Conservation (phyloP, 2,888 invertebrate genomes). For the Ormyrus labotus region DNA sequence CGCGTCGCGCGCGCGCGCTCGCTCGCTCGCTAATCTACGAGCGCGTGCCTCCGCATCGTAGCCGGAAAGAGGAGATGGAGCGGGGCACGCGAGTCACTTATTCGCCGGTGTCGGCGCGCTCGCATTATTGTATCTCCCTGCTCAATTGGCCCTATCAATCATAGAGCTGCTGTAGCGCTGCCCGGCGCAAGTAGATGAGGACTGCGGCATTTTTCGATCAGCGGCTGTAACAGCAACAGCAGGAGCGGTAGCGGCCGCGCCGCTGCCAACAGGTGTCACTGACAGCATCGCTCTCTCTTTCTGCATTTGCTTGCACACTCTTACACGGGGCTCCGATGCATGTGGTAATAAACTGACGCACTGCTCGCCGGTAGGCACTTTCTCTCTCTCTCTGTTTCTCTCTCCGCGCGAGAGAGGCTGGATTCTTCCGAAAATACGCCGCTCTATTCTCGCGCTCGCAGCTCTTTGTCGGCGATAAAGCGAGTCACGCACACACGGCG, state of each 20-base stretch:
- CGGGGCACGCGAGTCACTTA: conserved; percentile 42
- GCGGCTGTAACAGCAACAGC: no score
- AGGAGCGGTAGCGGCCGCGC: not conserved
- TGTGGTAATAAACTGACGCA: not conserved
- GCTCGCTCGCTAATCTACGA: not conserved
- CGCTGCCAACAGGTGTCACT: conserved; percentile 58
- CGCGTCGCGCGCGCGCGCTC: not conserved
- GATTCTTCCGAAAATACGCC: conserved; percentile 32
- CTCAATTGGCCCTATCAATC: not conserved
- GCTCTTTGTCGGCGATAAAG: conserved; percentile 20
- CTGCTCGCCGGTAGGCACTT: not conserved
- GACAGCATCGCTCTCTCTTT: conserved; percentile 26
- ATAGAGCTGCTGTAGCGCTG: not conserved
- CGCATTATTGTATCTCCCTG: not conserved
- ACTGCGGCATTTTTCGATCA: conserved; percentile 16
- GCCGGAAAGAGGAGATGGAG: conserved; percentile 28
- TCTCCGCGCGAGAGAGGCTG: not conserved
- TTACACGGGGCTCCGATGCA: not conserved
- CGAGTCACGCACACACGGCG: not conserved
- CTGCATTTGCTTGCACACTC: not conserved
- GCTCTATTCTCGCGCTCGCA: not conserved
- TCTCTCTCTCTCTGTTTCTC: not conserved
- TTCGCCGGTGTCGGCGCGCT: conserved; percentile 5
- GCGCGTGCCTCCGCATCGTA: conserved; percentile 18
- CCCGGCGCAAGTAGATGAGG: not conserved